Conservation (phyloP, 2,113 vertebrate genomes). For the Macrotis lagotis region DNA sequence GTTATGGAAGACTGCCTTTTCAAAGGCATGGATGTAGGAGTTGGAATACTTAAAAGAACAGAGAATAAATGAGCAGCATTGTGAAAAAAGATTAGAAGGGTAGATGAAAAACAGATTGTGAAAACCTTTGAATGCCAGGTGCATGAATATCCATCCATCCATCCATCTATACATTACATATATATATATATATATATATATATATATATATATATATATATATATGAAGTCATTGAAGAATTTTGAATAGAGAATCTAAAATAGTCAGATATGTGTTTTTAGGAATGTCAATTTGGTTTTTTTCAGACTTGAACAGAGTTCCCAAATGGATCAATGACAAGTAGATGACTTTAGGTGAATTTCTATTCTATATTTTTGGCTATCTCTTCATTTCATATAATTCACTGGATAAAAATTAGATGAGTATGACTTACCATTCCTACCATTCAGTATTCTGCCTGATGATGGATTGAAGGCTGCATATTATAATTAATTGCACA, state of each 20-base stretch:
- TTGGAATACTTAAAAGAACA: neutral
- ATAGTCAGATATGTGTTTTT: neutral
- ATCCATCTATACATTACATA: too few relatives aligned
- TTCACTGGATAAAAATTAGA: neutral
- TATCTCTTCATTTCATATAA: neutral
- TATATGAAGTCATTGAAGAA: neutral
- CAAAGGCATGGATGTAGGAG: neutral
- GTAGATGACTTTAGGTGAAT: neutral
- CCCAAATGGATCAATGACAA: neutral
- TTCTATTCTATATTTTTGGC: neutral
- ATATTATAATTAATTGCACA: neutral
- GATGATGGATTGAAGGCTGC: neutral
- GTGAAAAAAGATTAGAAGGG: neutral
- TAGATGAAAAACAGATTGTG: neutral
- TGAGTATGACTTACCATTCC: neutral
- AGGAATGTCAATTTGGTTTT: neutral
- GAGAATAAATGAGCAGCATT: neutral
- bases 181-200: too few relatives aligned
- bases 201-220: too few relatives aligned
- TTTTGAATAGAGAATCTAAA: neutral
- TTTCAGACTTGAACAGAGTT: neutral
- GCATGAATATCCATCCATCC: too few relatives aligned
- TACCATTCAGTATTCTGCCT: neutral
- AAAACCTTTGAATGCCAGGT: neutral
- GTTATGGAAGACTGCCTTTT: neutral